Percentiles rank a stretch among this genome's conserved stretches.
Conservation (phyloP, 2,113 vertebrate genomes). For the Cyprinodon variegatus region DNA sequence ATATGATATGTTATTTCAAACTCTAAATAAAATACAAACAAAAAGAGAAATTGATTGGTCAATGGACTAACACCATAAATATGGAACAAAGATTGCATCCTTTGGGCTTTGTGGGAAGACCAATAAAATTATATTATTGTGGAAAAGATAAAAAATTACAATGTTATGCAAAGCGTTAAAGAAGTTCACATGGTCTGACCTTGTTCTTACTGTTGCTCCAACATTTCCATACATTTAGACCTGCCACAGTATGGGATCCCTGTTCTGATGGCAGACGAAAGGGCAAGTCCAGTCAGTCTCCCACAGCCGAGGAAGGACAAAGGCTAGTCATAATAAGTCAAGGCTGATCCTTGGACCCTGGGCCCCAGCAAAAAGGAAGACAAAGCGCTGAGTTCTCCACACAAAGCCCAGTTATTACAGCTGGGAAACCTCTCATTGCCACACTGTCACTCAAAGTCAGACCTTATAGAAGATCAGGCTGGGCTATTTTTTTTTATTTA, state of each 20-base stretch:
- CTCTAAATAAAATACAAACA: background rate
- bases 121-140: background rate
- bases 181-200: constrained; percentile 25
- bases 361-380: constrained; percentile 64
- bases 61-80: background rate
- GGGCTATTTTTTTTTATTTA: constrained; percentile 74
- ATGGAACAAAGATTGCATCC: background rate
- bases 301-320: constrained; percentile 74
- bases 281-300: constrained; percentile 72
- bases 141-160: too few relatives aligned
- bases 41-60: background rate
- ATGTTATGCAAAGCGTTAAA: background rate
- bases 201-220: constrained; percentile 50
- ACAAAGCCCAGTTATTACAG: constrained; percentile 79
- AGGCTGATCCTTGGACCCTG: constrained; percentile 60
- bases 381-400: constrained; percentile 65
- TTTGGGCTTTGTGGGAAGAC: background rate
- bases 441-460: constrained; percentile 77
- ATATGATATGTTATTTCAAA: background rate
- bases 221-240: constrained; percentile 49
- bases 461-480: constrained; percentile 46
- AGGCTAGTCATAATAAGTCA: constrained; percentile 77
- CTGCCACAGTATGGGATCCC: constrained; percentile 58
- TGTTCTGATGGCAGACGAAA: constrained; percentile 68
- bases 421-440: constrained; percentile 67